Conservation (phyloP, 2,797 vertebrate species). For the Phrynocephalus vlangalii region DNA sequence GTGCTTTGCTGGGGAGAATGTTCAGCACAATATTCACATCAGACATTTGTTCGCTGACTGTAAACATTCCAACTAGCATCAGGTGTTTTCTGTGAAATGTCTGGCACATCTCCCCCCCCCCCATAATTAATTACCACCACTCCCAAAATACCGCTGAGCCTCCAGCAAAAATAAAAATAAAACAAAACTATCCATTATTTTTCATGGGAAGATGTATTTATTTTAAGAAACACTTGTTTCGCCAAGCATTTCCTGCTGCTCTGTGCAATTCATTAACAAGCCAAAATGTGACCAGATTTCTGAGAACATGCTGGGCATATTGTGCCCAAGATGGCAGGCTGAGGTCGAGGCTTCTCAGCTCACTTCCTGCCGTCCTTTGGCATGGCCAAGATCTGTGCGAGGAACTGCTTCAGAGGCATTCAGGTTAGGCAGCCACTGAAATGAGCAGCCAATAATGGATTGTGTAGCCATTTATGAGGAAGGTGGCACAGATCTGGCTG, state of each 20-base stretch:
- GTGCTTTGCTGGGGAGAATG: constrained; percentile 49
- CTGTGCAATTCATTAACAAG: constrained; percentile 24
- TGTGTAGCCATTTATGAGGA: neutral
- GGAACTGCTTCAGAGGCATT: neutral
- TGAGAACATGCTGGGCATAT: neutral
- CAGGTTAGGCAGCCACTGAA: neutral
- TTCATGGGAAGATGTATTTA: neutral
- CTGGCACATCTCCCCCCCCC: constrained; percentile 6
- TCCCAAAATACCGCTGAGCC: constrained; percentile 26
- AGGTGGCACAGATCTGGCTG: too few species aligned
- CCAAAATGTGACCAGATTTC: constrained; percentile 31
- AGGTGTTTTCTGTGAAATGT: neutral
- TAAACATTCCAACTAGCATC: neutral
- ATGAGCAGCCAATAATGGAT: neutral
- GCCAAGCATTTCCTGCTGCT: constrained; percentile 7
- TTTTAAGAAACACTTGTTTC: neutral
- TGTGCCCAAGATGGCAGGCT: neutral
- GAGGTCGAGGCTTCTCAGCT: neutral
- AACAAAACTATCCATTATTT: neutral
- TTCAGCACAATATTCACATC: constrained; percentile 67
- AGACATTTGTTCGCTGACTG: constrained; percentile 27
- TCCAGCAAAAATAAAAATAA: neutral
- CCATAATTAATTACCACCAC: neutral
- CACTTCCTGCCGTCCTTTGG: neutral
- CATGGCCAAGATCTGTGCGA: neutral